Conservation (phyloP, 2,113 vertebrate genomes). For the Pangasianodon hypophthalmus region DNA sequence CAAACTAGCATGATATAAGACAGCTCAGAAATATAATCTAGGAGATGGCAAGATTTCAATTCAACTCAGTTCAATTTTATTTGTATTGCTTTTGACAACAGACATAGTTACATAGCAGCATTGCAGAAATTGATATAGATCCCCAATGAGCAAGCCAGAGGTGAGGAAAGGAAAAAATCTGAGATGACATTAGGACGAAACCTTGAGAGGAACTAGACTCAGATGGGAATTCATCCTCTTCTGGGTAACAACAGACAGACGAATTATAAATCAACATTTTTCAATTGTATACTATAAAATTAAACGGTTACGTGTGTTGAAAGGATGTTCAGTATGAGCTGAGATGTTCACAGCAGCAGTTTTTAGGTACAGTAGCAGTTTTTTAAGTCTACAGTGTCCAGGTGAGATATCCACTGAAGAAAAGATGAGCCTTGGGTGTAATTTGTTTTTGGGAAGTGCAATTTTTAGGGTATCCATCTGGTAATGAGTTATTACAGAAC, state of each 20-base stretch:
- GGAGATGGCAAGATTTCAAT: neutral
- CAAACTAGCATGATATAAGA: neutral
- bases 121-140: neutral
- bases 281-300: neutral
- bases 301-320: neutral
- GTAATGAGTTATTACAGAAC: neutral
- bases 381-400: neutral
- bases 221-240: neutral
- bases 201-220: neutral
- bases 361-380: too few species aligned
- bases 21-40: neutral
- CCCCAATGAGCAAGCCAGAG: neutral
- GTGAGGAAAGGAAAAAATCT: neutral
- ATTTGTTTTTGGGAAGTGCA: neutral
- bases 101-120: constrained; percentile 1
- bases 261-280: neutral
- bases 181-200: neutral
- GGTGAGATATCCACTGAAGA: neutral
- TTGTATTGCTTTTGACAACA: neutral
- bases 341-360: too few species aligned
- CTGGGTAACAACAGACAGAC: neutral
- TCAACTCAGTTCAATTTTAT: neutral
- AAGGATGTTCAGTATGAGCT: too few species aligned
- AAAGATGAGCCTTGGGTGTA: neutral
- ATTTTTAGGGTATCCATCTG: neutral